Evolutionary conservation across 2,888 invertebrate species (phyloP).

Genomic region (Cyclophora albipunctata): DNA sequence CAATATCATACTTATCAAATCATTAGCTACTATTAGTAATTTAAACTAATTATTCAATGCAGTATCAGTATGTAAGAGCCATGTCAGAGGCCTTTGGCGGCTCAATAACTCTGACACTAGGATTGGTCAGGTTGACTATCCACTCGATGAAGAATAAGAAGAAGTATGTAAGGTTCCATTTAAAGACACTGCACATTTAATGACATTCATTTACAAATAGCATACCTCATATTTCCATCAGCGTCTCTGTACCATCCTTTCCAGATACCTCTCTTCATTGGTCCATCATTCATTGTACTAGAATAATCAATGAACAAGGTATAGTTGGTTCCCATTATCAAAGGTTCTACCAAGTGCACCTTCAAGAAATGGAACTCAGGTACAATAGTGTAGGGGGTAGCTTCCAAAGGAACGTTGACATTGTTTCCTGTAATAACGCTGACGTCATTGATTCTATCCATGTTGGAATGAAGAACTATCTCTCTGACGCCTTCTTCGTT

Average conservation of each 20-base stretch:
- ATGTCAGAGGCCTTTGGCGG: too few species aligned
- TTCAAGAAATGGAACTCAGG: slow-evolving; percentile 61
- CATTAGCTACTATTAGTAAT: too few species aligned
- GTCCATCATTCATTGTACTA: slow-evolving; percentile 69
- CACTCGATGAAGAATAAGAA: too few species aligned
- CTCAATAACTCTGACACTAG: too few species aligned
- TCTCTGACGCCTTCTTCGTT: slow-evolving; percentile 39
- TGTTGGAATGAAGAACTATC: slow-evolving; percentile 69
- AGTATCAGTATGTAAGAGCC: too few species aligned
- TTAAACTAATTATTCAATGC: too few species aligned
- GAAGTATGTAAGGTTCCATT: too few species aligned
- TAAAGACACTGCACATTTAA: too few species aligned
- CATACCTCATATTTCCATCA: slow-evolving; percentile 39
- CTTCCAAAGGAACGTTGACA: slow-evolving; percentile 20
- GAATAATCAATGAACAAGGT: slow-evolving; percentile 60
- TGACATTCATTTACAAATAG: background rate
- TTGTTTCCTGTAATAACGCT: slow-evolving; percentile 24
- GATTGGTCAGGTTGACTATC: too few species aligned
- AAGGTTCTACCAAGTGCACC: slow-evolving; percentile 38
- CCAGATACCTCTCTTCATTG: slow-evolving; percentile 66
- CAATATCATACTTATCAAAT: too few species aligned
- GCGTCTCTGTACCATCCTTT: slow-evolving; percentile 56
- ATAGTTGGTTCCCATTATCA: slow-evolving; percentile 45
- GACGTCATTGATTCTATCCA: slow-evolving; percentile 40
- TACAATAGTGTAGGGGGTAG: slow-evolving; percentile 26